These are phyloP conservation scores for Zaprionus nigranus DNA, from an alignment of 1,140 invertebrate genomes.

Conservation along the genomic window DNA sequence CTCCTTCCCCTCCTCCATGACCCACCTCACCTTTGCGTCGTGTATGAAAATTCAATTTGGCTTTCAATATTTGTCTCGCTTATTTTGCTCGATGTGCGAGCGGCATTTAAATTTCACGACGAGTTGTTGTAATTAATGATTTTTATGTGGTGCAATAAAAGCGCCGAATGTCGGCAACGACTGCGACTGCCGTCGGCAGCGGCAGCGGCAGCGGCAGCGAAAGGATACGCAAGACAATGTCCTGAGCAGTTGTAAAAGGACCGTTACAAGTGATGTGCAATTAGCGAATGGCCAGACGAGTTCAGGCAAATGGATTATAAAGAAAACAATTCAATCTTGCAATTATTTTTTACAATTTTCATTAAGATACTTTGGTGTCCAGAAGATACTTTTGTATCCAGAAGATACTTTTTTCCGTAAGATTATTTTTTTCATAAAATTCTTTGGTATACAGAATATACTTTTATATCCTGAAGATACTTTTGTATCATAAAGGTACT, in stretches of 20 bases:
- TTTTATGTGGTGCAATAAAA: constrained; percentile 77
- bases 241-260: constrained; percentile 27
- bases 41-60: constrained; percentile 79
- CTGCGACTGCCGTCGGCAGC: constrained; percentile 41
- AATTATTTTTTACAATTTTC: neutral
- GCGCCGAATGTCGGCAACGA: constrained; percentile 40
- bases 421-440: too few relatives aligned
- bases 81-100: constrained; percentile 55
- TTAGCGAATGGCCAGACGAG: constrained; percentile 26
- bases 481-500: too few relatives aligned
- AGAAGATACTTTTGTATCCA: neutral
- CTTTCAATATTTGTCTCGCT: constrained; percentile 74
- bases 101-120: constrained; percentile 78
- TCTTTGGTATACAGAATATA: too few relatives aligned
- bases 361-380: neutral
- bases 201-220: neutral
- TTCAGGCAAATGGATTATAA: neutral
- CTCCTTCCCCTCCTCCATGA: neutral
- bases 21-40: constrained; percentile 62
- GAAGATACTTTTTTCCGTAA: neutral
- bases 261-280: constrained; percentile 37
- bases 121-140: constrained; percentile 80
- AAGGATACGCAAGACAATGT: constrained; percentile 16
- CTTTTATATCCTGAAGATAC: too few relatives aligned
- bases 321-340: constrained; percentile 1